Conservation (phyloP, 23 tunicate species). For the Phallusia fumigata region DNA sequence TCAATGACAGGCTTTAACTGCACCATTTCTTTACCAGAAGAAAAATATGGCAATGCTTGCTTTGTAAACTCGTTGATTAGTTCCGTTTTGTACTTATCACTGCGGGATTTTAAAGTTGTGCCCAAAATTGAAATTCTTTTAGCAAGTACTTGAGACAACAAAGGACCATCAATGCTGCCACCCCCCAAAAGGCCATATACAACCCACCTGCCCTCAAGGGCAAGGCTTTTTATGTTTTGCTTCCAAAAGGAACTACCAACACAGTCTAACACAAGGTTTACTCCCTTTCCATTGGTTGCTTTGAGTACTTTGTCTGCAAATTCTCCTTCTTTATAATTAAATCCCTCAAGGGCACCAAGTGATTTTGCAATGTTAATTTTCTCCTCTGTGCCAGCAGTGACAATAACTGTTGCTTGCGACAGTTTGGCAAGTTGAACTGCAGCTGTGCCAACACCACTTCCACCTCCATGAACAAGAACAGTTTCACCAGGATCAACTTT, state of each 20-base stretch:
- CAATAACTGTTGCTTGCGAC: slow-evolving; percentile 47
- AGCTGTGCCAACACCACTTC: slow-evolving; percentile 99
- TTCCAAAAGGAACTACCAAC: slow-evolving; percentile 94
- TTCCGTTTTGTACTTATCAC: slow-evolving; percentile 71
- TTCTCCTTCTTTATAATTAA: slow-evolving; percentile 81
- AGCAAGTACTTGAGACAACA: slow-evolving; percentile 43
- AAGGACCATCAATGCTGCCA: slow-evolving; percentile 64
- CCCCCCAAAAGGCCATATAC: slow-evolving; percentile 92
- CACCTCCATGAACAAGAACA: slow-evolving; percentile 96
- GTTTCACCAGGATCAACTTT: slow-evolving; percentile 45
- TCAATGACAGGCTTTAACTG: slow-evolving; percentile 61
- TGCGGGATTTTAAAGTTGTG: slow-evolving; percentile 76
- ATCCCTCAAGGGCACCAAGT: slow-evolving; percentile 76
- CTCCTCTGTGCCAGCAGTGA: slow-evolving; percentile 76
- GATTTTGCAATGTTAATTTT: slow-evolving; percentile 67
- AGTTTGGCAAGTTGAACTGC: slow-evolving; percentile 82
- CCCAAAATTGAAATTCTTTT: slow-evolving; percentile 76
- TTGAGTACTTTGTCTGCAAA: slow-evolving; percentile 54
- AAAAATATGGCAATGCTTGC: slow-evolving; percentile 71
- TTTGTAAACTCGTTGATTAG: slow-evolving; percentile 63
- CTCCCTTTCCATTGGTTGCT: slow-evolving; percentile 58
- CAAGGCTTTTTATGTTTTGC: slow-evolving; percentile 68
- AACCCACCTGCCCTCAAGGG: slow-evolving; percentile 92
- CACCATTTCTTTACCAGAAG: background rate
- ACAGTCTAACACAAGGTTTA: slow-evolving; percentile 88